Evolutionary conservation across 2,888 invertebrate species (phyloP).

Genomic region (Caenorhabditis zanzibari): DNA sequence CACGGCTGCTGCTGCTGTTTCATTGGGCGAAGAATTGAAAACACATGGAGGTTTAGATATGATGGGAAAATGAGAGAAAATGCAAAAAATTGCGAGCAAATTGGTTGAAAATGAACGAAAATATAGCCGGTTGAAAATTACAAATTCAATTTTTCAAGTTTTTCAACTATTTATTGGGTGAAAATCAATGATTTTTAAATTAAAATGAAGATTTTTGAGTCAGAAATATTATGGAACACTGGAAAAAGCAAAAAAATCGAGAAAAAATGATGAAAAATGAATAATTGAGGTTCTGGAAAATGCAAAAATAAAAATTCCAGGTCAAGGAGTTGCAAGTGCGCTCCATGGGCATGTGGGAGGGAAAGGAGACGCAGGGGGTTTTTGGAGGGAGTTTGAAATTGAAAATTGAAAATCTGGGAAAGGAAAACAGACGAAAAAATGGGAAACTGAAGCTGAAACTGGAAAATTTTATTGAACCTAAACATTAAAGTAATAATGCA

Average conservation of each 20-base stretch:
- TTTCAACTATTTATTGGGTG: not conserved
- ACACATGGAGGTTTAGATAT: conserved; percentile 6
- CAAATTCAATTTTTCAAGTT: not conserved
- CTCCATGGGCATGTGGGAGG: conserved; percentile 15
- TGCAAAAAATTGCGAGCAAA: conserved; percentile 10
- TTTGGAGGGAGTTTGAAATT: not conserved
- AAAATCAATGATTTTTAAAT: not conserved
- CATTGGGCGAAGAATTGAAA: conserved; percentile 17
- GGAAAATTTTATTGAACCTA: too few species aligned
- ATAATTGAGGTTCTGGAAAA: conserved; percentile 12
- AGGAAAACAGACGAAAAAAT: not conserved
- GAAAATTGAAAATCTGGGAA: not conserved
- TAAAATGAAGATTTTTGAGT: not conserved
- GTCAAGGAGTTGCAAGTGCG: conserved; percentile 3
- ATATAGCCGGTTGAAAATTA: too few species aligned
- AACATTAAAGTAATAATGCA: too few species aligned
- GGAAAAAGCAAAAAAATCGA: not conserved
- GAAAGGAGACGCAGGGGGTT: conserved; percentile 15
- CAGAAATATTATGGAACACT: not conserved
- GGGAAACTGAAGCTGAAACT: too few species aligned
- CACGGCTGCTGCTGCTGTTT: conserved; percentile 1
- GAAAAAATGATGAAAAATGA: not conserved
- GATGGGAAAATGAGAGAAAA: conserved; percentile 7
- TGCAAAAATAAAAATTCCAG: not conserved
- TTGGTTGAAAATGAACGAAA: not conserved